These are phyloP conservation scores for Ibycter americanus DNA, from an alignment of 2,797 vertebrate species.

Conservation along the genomic window DNA sequence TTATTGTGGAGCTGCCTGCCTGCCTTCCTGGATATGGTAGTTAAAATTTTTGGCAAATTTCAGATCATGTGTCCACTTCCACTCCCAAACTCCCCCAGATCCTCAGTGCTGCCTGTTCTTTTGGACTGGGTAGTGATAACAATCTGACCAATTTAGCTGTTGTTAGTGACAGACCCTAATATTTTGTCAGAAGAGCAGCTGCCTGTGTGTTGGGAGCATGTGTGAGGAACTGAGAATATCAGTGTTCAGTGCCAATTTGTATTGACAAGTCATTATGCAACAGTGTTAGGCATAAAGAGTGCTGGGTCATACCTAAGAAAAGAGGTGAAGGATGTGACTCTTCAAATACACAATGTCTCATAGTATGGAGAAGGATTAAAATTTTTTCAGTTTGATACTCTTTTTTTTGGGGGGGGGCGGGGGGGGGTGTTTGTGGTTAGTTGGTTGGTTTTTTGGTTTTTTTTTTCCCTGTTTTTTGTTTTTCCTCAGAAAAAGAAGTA, in stretches of 20 bases:
- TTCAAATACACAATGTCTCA: not conserved
- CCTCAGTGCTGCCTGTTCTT: not conserved
- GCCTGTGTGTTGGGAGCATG: not conserved
- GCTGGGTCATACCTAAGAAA: not conserved
- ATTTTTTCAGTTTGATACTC: not conserved
- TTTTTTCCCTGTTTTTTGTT: not conserved
- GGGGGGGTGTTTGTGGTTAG: no score
- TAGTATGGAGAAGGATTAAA: not conserved
- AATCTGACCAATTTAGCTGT: not conserved
- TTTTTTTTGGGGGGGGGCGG: not conserved
- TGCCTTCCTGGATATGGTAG: not conserved
- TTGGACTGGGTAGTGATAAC: not conserved
- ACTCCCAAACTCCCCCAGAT: not conserved
- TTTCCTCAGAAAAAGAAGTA: not conserved
- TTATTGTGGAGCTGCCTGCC: not conserved
- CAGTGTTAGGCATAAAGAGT: not conserved
- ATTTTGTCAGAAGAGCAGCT: not conserved
- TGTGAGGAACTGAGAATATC: not conserved
- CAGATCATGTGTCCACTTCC: not conserved
- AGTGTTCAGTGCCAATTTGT: not conserved
- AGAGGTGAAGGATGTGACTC: not conserved
- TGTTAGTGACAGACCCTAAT: not conserved
- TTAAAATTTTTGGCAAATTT: not conserved
- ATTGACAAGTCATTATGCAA: not conserved
- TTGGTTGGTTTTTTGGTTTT: not conserved